Base-by-base conservation (phyloP, 2,113 vertebrate species). In the Zootoca vivipara region DNA sequence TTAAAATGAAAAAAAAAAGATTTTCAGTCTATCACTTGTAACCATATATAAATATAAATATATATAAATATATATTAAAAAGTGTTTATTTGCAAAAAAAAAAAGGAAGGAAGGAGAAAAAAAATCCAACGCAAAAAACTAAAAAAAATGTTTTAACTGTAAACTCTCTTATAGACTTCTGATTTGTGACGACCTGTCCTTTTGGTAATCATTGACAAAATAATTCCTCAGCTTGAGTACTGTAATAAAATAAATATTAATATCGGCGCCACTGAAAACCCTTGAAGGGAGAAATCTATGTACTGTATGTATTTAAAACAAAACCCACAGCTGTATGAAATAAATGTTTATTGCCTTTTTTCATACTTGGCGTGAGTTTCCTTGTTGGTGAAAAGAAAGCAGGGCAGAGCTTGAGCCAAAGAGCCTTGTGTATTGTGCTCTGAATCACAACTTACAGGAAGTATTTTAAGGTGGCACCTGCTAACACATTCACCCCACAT, bases 11-110 rank as follows among this genome's bases (percentile, higher is more conserved):
- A 90, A 73, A 73, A 70, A 93, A 95, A 94, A 83, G 89, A 92
- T 90, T 95, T 93, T 95, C 94, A 95, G 94, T 95, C 95, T 95
- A 95, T 95, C 96, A 94, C 96, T 94, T 96, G 96, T 97, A 96
- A 96, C 95, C 95, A 93, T 95, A 96, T 96, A 95, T 96, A 96
- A 94, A 96, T 94, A 96, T 94, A 95, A 96, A 96, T 96, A 97
- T 96, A 96, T 92, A 95, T 93, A 93, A 81, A 73, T 94, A 90
- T 96, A 95, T 95, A 90, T 96, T 96, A 95, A 96, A 94, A 96
- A 97, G 96, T 96, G 96, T 97, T 97, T 97, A 97, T 97, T 96
- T 97, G 96, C 95, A 96, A 97, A 95, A 93, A 93, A 90, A 33
- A 40, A 65, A n/a, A 70, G 24, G 13, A 73, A n/a, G n/a, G n/a